Percentiles rank a stretch among this genome's conserved stretches.
phyloP scores from a whole-genome alignment of 1,140 invertebrate genomes.

The Penaeus chinensis region DNA sequence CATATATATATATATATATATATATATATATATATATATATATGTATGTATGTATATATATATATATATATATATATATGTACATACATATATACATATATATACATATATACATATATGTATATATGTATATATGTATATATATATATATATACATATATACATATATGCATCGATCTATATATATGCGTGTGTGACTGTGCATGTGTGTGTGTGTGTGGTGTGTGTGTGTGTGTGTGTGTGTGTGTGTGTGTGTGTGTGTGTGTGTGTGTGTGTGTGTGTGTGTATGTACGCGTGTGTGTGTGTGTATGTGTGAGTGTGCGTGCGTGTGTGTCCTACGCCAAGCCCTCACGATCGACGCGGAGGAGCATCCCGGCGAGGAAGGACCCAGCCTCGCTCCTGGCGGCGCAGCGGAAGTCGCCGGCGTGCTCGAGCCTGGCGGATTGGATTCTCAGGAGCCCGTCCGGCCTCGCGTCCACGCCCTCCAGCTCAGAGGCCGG shows the following conservation, averaged over 20 bases:
- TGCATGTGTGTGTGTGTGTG: too few relatives aligned
- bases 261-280: too few relatives aligned
- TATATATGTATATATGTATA: not conserved
- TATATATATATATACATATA: not conserved
- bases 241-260: too few relatives aligned
- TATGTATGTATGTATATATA: too few relatives aligned
- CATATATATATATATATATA: too few relatives aligned
- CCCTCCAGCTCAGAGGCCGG: constrained; percentile 1
- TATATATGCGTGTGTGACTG: too few relatives aligned
- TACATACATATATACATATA: too few relatives aligned
- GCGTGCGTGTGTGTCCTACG: not conserved
- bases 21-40: too few relatives aligned
- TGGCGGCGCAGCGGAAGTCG: constrained; percentile 38
- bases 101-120: not conserved
- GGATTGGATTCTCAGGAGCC: constrained; percentile 3
- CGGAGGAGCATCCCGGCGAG: constrained; percentile 25
- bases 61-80: too few relatives aligned
- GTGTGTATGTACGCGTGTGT: too few relatives aligned
- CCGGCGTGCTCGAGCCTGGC: constrained; percentile 22
- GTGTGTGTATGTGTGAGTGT: not conserved
- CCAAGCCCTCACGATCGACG: constrained; percentile 26
- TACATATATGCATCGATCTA: too few relatives aligned
- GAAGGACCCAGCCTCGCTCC: constrained; percentile 44
- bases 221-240: too few relatives aligned
- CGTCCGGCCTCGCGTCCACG: not conserved